phyloP scores from a whole-genome alignment of 2,888 invertebrate species.

The Acronicta leporina region DNA sequence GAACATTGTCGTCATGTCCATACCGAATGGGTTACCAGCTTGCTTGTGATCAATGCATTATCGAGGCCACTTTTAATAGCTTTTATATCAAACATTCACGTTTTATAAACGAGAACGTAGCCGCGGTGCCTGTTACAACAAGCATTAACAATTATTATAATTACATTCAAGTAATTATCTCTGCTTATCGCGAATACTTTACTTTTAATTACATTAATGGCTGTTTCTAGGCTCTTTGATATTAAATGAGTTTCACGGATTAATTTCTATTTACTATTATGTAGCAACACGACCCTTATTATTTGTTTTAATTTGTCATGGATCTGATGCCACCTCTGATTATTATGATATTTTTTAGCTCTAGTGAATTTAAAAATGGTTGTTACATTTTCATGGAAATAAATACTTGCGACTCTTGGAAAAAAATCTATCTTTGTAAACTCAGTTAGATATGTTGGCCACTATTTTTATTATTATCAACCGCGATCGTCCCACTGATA shows the following conservation, averaged over 20 bases:
- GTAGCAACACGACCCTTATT: constrained; percentile 5
- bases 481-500: too few species aligned
- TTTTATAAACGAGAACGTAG: background rate
- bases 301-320: background rate
- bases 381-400: too few species aligned
- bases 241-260: constrained; percentile 19
- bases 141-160: constrained; percentile 16
- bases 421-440: too few species aligned
- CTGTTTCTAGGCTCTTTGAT: constrained; percentile 18
- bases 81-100: background rate
- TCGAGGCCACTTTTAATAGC: background rate
- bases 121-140: background rate
- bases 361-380: too few species aligned
- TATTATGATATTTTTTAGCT: too few species aligned
- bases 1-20: too few species aligned
- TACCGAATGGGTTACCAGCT: too few species aligned
- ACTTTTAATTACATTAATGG: constrained; percentile 18
- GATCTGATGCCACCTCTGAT: too few species aligned
- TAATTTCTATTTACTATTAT: constrained; percentile 21
- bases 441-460: too few species aligned
- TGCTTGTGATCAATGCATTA: too few species aligned
- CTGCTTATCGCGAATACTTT: constrained; percentile 12
- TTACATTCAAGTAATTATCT: constrained; percentile 13
- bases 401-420: too few species aligned
- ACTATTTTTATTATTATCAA: too few species aligned